A percentile compares a stretch with the other conserved stretches of the same genome.
phyloP scores from a whole-genome alignment of 2,888 invertebrate species.

The Cynaeus angustus region DNA sequence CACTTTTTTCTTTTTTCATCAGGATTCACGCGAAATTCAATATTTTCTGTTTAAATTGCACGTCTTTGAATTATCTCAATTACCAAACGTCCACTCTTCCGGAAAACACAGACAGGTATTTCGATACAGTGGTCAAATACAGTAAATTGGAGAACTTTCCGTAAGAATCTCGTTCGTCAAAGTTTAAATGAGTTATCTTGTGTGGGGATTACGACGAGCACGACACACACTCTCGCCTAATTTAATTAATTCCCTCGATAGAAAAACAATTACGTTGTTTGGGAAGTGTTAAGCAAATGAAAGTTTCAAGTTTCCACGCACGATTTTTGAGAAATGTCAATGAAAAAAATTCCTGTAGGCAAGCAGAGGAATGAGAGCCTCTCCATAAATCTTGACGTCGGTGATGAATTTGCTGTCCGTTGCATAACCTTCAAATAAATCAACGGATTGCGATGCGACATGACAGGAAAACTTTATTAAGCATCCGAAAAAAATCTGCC shows the following conservation, averaged over 20 bases:
- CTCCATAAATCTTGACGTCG: slow-evolving; percentile 43
- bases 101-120: not conserved
- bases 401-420: slow-evolving; percentile 46
- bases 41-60: too few species aligned
- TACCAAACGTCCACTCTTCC: not conserved
- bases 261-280: slow-evolving; percentile 13
- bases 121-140: slow-evolving; percentile 8
- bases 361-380: slow-evolving; percentile 15
- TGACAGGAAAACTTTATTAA: slow-evolving; percentile 42
- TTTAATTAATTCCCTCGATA: slow-evolving; percentile 18
- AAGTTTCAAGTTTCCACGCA: slow-evolving; percentile 3
- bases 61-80: too few species aligned
- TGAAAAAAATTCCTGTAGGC: not conserved
- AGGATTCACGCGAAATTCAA: too few species aligned
- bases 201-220: slow-evolving; percentile 1
- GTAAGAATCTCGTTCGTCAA: slow-evolving; percentile 4
- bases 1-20: too few species aligned
- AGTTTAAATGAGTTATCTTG: slow-evolving; percentile 12
- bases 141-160: not conserved
- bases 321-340: slow-evolving; percentile 1
- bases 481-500: slow-evolving; percentile 20
- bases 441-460: slow-evolving; percentile 38
- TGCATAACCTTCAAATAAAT: slow-evolving; percentile 46
- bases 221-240: slow-evolving; percentile 16
- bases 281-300: slow-evolving; percentile 3